Evolutionary conservation across 2,113 vertebrate species (phyloP), one percentile per base, ranked within the genome.

Genomic region (Clarias magur): DNA sequence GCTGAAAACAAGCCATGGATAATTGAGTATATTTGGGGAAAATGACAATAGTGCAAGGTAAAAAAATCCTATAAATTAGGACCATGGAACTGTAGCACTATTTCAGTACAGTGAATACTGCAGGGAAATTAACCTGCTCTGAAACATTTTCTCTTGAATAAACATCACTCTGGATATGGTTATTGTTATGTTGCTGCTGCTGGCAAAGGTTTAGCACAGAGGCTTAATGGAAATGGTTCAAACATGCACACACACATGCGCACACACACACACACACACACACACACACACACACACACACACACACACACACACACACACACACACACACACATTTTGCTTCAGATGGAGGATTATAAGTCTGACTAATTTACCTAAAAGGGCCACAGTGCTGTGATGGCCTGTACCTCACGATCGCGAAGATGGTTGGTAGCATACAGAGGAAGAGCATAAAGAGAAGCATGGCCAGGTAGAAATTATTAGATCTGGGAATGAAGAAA

Each of bases 381-480:
- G 98, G 98, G 38, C 98, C 98, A 0, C 98, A 99, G 90, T 94
- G 96, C 70, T 93, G 93, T 1, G 98, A 99, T 0, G 98, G 98
- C 84, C 96, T 95, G 54, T 99, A 99, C 67, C 96, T 94, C 23
- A 96, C 98, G 0, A 99, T 99, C 7, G 98, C 96, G 82, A 99
- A 99, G 89, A 99, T 94, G 7, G 98, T 99, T 27, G 98, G 98
- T 62, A 99, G 93, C 98, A 99, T 99, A 91, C 98, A 99, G 30
- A 99, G 92, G 85, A 99, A 99, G 1, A 99, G 92, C 98, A 99
- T 99, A 86, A 99, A 99, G 2, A 99, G 94, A 30, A 99, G 91
- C 97, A 97, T 99, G 0, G 97, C 96, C 93, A 99, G 88, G 92
- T 99, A 99, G 95, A 99, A 99, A 90, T 99, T 99, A 91, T 99